phyloP scores from a whole-genome alignment of 2,888 invertebrate species.

The Hypomecis punctinalis region DNA sequence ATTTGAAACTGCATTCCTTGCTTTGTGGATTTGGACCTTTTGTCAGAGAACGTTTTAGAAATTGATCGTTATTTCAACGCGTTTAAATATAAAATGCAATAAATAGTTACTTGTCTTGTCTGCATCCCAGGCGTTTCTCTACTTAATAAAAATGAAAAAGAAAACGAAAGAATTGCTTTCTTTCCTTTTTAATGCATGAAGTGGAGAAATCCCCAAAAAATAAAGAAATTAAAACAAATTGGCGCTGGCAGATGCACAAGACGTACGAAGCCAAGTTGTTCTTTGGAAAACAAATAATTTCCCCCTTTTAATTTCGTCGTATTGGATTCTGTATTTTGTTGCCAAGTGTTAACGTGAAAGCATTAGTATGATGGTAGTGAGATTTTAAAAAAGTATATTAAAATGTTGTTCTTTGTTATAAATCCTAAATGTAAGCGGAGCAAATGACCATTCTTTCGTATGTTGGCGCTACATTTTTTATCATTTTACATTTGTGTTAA shows the following conservation, averaged over 20 bases:
- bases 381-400: background rate
- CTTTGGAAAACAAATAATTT: slow-evolving; percentile 3
- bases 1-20: background rate
- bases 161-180: background rate
- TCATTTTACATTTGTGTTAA: too few species aligned
- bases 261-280: slow-evolving; percentile 7
- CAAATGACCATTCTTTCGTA: too few species aligned
- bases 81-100: background rate
- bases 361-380: background rate
- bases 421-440: too few species aligned
- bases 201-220: background rate
- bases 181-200: too few species aligned
- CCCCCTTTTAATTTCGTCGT: background rate
- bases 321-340: background rate
- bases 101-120: background rate
- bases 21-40: background rate
- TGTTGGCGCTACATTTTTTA: too few species aligned
- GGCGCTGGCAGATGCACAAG: slow-evolving; percentile 4
- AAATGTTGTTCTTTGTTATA: too few species aligned
- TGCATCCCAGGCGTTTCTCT: background rate
- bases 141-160: background rate
- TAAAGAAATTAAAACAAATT: slow-evolving; percentile 7
- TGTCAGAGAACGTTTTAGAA: background rate
- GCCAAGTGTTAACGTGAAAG: background rate
- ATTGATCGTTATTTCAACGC: slow-evolving; percentile 1